Evolutionary conservation across 2,888 invertebrate genomes (phyloP).

Genomic region (Stenodera caucasica): DNA sequence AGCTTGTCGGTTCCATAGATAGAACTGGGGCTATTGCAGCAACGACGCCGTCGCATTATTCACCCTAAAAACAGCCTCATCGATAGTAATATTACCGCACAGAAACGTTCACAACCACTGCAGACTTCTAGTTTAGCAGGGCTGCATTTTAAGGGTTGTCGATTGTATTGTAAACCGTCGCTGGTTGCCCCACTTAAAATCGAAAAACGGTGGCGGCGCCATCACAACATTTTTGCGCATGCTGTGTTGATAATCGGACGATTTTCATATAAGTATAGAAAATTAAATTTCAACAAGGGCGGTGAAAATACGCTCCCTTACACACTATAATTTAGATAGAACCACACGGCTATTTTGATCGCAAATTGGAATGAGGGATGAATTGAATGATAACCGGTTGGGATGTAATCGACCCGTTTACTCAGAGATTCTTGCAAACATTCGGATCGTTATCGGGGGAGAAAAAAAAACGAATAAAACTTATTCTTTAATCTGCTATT

Average conservation of each 20-base stretch:
- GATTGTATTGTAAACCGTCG: not conserved
- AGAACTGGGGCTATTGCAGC: conserved; percentile 9
- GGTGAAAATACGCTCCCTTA: not conserved
- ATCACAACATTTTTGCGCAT: not conserved
- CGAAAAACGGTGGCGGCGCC: not conserved
- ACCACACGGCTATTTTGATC: too few species aligned
- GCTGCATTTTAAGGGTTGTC: conserved; percentile 25
- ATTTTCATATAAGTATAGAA: not conserved
- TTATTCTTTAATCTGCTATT: too few species aligned
- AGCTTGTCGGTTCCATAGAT: conserved; percentile 54
- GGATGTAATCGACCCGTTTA: not conserved
- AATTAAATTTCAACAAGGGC: not conserved
- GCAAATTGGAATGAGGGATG: not conserved
- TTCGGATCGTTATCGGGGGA: not conserved
- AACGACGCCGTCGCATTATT: conserved; percentile 26
- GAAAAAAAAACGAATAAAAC: too few species aligned
- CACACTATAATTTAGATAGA: too few species aligned
- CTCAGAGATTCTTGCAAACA: not conserved
- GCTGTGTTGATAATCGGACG: not conserved
- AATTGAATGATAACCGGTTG: not conserved
- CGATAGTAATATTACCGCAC: conserved; percentile 18
- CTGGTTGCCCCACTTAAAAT: not conserved
- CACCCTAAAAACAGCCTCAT: conserved; percentile 12
- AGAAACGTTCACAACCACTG: conserved; percentile 9
- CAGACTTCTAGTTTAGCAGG: conserved; percentile 9